These are phyloP conservation scores for Promerops cafer DNA, from an alignment of 2,113 vertebrate species.

Conservation along the genomic window DNA sequence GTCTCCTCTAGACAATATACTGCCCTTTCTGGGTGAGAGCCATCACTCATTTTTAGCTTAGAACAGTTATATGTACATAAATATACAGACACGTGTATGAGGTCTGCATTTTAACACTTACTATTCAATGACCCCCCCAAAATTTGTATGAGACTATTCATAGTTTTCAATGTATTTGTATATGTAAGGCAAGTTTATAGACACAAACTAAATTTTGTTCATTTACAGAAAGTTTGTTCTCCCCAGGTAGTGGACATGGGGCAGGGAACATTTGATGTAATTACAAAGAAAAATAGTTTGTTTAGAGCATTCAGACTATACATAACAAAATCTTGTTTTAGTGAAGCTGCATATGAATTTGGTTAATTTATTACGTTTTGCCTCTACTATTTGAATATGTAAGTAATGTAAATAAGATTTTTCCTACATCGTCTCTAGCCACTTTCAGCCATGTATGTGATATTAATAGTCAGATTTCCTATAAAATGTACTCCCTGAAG, in stretches of 20 bases:
- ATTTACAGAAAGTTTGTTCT: not conserved
- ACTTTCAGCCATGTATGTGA: not conserved
- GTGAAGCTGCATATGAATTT: not conserved
- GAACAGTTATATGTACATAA: not conserved
- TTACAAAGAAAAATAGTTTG: not conserved
- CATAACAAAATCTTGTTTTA: not conserved
- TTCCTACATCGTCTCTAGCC: not conserved
- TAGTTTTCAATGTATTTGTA: not conserved
- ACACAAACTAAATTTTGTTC: not conserved
- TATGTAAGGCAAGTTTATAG: not conserved
- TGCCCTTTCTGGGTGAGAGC: not conserved
- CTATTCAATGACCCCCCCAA: not conserved
- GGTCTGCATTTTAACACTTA: not conserved
- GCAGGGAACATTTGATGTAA: not conserved
- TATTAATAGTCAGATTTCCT: not conserved
- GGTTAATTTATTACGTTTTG: not conserved
- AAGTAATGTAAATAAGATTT: not conserved
- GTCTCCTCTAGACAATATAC: not conserved
- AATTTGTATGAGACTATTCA: not conserved
- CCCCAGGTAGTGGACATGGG: fast-evolving
- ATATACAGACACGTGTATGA: fast-evolving
- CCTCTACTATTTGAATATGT: not conserved
- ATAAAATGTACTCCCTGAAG: not conserved
- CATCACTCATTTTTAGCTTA: not conserved
- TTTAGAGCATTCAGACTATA: not conserved